These are phyloP conservation scores for Acanthurus lineatus DNA, from an alignment of 2,797 vertebrate genomes.

Conservation along the genomic window DNA sequence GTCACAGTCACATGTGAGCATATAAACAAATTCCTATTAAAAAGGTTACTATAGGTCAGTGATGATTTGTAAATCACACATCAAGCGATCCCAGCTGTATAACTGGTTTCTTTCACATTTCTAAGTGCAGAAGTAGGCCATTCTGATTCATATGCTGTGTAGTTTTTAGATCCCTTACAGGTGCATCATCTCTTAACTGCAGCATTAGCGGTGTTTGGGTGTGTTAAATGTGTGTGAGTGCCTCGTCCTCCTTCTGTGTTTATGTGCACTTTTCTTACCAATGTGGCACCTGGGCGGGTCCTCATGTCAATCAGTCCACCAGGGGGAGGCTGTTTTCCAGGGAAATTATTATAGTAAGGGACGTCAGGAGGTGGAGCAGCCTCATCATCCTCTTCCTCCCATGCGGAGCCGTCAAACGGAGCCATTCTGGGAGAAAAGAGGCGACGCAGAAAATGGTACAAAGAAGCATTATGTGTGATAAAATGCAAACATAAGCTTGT, in stretches of 20 bases:
- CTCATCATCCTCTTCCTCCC: slow-evolving; percentile 98
- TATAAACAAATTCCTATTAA: slow-evolving; percentile 9
- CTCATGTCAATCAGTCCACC: slow-evolving; percentile 96
- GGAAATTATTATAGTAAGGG: slow-evolving; percentile 98
- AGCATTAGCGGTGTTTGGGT: slow-evolving; percentile 8
- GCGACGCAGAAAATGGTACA: not conserved
- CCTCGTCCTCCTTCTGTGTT: slow-evolving; percentile 19
- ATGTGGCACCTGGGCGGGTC: slow-evolving; percentile 89
- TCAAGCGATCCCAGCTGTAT: not conserved
- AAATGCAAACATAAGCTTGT: slow-evolving; percentile 9
- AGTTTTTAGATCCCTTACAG: not conserved
- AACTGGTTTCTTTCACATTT: not conserved
- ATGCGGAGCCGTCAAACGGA: slow-evolving; percentile 96
- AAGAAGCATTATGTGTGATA: not conserved
- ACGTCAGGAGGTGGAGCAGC: slow-evolving; percentile 90
- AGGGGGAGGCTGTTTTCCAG: slow-evolving; percentile 95
- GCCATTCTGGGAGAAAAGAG: slow-evolving; percentile 89
- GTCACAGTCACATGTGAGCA: slow-evolving; percentile 12
- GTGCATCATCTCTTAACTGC: not conserved
- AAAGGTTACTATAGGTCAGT: slow-evolving; percentile 11
- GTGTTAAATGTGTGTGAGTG: slow-evolving; percentile 3
- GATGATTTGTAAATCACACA: slow-evolving; percentile 14
- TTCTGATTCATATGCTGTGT: not conserved
- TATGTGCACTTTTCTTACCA: slow-evolving; percentile 85
- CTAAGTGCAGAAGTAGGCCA: not conserved